A percentile compares a stretch with the other conserved stretches of the same genome.
Evolutionary conservation across 2,888 invertebrate genomes (phyloP).

Genomic region (Serrognathus titanus): DNA sequence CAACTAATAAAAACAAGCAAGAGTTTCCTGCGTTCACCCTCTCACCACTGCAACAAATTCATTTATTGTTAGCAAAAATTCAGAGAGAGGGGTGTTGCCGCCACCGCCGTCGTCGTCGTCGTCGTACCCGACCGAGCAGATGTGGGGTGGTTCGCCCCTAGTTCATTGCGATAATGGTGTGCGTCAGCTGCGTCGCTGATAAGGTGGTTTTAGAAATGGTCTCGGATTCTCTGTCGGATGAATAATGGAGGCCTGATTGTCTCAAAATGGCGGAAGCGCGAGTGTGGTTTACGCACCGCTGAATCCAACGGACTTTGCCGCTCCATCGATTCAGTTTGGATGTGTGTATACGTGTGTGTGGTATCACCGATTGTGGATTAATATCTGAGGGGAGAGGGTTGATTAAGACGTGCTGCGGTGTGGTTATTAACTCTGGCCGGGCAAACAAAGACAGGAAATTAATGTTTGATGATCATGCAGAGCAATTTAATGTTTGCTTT

Average conservation of each 20-base stretch:
- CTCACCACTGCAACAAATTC: too few relatives aligned
- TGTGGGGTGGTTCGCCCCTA: slow-evolving; percentile 2
- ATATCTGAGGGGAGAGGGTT: not conserved
- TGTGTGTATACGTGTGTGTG: too few relatives aligned
- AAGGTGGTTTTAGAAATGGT: slow-evolving; percentile 17
- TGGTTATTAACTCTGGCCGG: not conserved
- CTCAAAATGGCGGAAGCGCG: slow-evolving; percentile 18
- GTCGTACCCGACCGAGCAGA: not conserved
- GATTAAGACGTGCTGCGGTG: not conserved
- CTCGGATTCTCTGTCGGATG: slow-evolving; percentile 20
- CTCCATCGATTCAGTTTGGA: not conserved
- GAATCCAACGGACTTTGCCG: slow-evolving; percentile 6
- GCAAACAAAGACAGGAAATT: slow-evolving; percentile 1
- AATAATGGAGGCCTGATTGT: slow-evolving; percentile 24
- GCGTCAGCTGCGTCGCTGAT: slow-evolving; percentile 13
- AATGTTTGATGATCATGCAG: not conserved
- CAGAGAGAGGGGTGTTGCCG: too few relatives aligned
- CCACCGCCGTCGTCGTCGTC: too few relatives aligned
- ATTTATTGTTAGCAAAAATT: too few relatives aligned
- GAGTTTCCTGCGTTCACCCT: too few relatives aligned
- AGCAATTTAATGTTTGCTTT: too few relatives aligned
- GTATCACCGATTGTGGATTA: not conserved
- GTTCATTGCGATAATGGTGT: slow-evolving; percentile 12
- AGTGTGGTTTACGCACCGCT: slow-evolving; percentile 20
- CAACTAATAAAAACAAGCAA: too few relatives aligned